Percentiles rank a stretch among this genome's conserved stretches.
Evolutionary conservation across 2,113 vertebrate genomes (phyloP).

Genomic region (Pavo muticus): DNA sequence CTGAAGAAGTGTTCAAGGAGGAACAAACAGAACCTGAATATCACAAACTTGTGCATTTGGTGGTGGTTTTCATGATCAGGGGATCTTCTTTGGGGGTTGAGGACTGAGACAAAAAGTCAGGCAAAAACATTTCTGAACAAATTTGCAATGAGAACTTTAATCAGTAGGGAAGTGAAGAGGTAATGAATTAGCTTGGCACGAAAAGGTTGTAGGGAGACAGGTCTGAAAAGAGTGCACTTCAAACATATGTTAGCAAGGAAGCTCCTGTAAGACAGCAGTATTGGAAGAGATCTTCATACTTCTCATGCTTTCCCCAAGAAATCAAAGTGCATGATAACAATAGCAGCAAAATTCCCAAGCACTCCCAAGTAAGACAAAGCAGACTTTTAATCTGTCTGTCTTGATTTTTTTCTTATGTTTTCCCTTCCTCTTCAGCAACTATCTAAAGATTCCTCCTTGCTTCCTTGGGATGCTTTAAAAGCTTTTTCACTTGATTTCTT

Average conservation of each 20-base stretch:
- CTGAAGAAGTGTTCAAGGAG: not conserved
- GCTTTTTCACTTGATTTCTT: not conserved
- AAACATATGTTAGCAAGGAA: not conserved
- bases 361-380: not conserved
- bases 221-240: not conserved
- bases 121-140: not conserved
- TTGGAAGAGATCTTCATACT: rapidly evolving
- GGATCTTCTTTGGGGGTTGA: not conserved
- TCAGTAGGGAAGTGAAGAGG: not conserved
- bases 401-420: not conserved
- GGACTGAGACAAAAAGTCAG: not conserved
- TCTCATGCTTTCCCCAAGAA: not conserved
- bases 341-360: not conserved
- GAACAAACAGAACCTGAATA: not conserved
- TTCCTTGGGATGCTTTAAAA: not conserved
- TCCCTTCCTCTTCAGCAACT: not conserved
- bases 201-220: rapidly evolving
- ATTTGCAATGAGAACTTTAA: not conserved
- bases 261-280: not conserved
- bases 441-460: not conserved
- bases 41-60: not conserved
- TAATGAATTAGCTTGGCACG: not conserved
- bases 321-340: not conserved
- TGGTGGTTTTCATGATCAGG: not conserved
- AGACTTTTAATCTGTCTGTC: not conserved